Percentiles rank a stretch among this genome's conserved stretches.
Conservation (phyloP, 2,113 vertebrate genomes). For the Dascyllus trimaculatus region DNA sequence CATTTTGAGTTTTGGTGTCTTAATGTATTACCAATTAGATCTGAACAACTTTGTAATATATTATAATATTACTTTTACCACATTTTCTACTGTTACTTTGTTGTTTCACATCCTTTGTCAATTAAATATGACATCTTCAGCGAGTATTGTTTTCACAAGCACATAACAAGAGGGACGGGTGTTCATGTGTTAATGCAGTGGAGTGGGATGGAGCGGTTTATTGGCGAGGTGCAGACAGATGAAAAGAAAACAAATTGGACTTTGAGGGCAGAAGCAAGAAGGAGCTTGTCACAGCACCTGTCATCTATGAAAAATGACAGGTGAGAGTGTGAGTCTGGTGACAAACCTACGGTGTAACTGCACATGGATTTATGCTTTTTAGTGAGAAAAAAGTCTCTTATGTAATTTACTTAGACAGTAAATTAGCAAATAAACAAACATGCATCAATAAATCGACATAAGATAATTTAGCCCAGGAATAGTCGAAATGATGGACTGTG, state of each 20-base stretch:
- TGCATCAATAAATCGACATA: constrained; percentile 60
- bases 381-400: constrained; percentile 8
- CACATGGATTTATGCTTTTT: constrained; percentile 34
- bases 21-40: too few species aligned
- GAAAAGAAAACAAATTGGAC: constrained; percentile 47
- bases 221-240: constrained; percentile 34
- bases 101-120: not conserved
- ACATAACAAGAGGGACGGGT: not conserved
- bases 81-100: not conserved
- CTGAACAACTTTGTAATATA: too few species aligned
- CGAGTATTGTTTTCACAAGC: constrained; percentile 19
- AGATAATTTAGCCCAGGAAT: constrained; percentile 58
- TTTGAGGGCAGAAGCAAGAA: constrained; percentile 20
- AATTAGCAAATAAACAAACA: constrained; percentile 55
- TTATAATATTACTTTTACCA: not conserved
- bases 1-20: too few species aligned
- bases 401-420: constrained; percentile 45
- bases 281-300: constrained; percentile 29
- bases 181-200: not conserved
- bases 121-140: constrained; percentile 1
- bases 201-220: constrained; percentile 29
- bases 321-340: constrained; percentile 28
- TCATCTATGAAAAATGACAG: constrained; percentile 48
- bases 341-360: not conserved
- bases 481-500: constrained; percentile 69